Evolutionary conservation across 1,140 invertebrate species (phyloP).

Genomic region (Dufourea novaeangliae): DNA sequence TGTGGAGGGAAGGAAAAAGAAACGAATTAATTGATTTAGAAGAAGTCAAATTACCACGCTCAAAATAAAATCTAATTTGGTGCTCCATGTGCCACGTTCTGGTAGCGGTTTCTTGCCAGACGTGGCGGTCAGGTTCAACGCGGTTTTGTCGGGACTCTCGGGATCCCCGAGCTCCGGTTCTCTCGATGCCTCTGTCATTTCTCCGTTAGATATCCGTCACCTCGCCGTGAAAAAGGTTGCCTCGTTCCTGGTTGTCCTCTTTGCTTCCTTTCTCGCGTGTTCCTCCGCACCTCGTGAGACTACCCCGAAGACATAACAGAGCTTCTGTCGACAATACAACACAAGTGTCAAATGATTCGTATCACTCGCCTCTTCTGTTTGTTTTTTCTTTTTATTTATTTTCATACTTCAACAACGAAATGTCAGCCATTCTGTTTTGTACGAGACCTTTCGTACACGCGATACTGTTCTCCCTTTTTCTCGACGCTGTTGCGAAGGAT

Average conservation of each 20-base stretch:
- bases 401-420: not conserved
- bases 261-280: conserved; percentile 22
- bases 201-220: conserved; percentile 24
- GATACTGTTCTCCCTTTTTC: too few species aligned
- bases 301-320: conserved; percentile 57
- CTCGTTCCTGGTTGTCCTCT: conserved; percentile 15
- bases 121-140: conserved; percentile 45
- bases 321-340: conserved; percentile 41
- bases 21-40: not conserved
- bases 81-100: conserved; percentile 74
- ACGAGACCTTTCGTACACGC: too few species aligned
- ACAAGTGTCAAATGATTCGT: not conserved
- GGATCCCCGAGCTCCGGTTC: conserved; percentile 58
- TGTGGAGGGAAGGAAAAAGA: not conserved
- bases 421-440: too few species aligned
- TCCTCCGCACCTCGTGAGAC: conserved; percentile 17
- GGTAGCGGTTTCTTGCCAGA: conserved; percentile 57
- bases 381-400: not conserved
- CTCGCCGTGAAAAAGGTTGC: conserved; percentile 24
- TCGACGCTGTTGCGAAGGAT: conserved; percentile 15
- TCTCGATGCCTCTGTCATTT: conserved; percentile 61
- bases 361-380: too few species aligned
- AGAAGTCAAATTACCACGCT: conserved; percentile 61
- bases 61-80: conserved; percentile 67
- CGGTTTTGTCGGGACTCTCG: conserved; percentile 58